Base-by-base conservation (phyloP, 64 coral and sea anemone species). In the Exaiptasia diaphana region DNA sequence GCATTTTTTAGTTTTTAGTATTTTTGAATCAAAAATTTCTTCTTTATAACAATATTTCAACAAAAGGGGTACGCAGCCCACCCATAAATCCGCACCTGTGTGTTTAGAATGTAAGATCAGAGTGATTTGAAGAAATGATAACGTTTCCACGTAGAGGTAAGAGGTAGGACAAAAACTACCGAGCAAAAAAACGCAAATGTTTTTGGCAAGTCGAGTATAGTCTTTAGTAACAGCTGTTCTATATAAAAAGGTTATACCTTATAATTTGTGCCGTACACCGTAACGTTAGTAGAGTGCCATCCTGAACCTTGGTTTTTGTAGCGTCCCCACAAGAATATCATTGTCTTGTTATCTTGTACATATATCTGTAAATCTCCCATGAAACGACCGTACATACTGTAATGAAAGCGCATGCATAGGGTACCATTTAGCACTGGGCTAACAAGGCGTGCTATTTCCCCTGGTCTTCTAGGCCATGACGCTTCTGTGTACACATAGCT, bases 361-460 rank as follows among this genome's bases (percentile, higher is more conserved):
- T 78, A 94, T 18, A 68, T 83, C 55, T 85, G 85, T 64, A 94
- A 84, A 73, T 94, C 91, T 26, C 86, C 91, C 54, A 94, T 85
- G 22, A 36, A 56, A 33, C 56, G 39, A 25, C 91, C 91, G 49
- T 53, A 94, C 91, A 94, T 94, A 24, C 39, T 69, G 74, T 73
- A 73, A 32, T 73, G 15, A 33, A 87, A 87, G 42, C 84, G 73
- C 73, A 87, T 87, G n/a, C 84, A 87, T 4, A 68, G 84, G 8
- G 78, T 31, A 2, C 84, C 84, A 9, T 53, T 75, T 4, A 62
- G 45, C 22, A 56, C 30, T 18, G 57, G 72, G 36, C 84, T 87
- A 73, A 68, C 24, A 7, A 87, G 50, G 21, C 42, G 43, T 3
- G 84, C 84, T 40, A 29, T 68, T 41, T 87, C 40, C 40, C 73